A percentile compares a stretch with the other conserved stretches of the same genome.
Evolutionary conservation across 1,140 invertebrate genomes (phyloP).

Genomic region (Anadara kagoshimensis): DNA sequence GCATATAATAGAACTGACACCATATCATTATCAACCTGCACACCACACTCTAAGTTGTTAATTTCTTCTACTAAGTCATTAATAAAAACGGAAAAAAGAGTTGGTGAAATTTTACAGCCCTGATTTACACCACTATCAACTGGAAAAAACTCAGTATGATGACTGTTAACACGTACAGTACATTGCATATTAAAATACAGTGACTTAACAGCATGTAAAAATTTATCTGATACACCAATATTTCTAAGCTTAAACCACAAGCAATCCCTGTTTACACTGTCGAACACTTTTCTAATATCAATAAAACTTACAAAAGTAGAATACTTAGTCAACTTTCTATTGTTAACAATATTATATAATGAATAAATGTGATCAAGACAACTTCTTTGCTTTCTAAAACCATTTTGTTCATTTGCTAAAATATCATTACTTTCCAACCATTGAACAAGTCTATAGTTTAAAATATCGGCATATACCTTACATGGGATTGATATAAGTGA

Average conservation of each 20-base stretch:
- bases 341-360: conserved; percentile 14
- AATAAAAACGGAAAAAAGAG: too few species aligned
- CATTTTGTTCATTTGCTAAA: conserved; percentile 21
- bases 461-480: conserved; percentile 28
- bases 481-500: conserved; percentile 22
- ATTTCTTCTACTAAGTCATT: too few species aligned
- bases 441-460: background rate
- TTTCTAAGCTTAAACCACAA: conserved; percentile 21
- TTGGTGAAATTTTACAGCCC: too few species aligned
- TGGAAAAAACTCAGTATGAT: too few species aligned
- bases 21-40: too few species aligned
- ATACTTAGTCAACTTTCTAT: conserved; percentile 12
- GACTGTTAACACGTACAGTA: too few species aligned
- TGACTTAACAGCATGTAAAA: conserved; percentile 15
- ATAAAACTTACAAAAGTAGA: conserved; percentile 27
- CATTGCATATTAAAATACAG: background rate
- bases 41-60: too few species aligned
- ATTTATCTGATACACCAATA: conserved; percentile 4
- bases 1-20: too few species aligned
- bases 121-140: too few species aligned
- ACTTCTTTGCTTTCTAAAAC: conserved; percentile 10
- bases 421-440: conserved; percentile 21
- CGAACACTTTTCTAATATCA: conserved; percentile 32
- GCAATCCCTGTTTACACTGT: conserved; percentile 10
- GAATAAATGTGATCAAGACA: conserved; percentile 18